Evolutionary conservation across 2,113 vertebrate species (phyloP), one percentile per base, ranked within the genome.

Genomic region (Hippopotamus amphibius): DNA sequence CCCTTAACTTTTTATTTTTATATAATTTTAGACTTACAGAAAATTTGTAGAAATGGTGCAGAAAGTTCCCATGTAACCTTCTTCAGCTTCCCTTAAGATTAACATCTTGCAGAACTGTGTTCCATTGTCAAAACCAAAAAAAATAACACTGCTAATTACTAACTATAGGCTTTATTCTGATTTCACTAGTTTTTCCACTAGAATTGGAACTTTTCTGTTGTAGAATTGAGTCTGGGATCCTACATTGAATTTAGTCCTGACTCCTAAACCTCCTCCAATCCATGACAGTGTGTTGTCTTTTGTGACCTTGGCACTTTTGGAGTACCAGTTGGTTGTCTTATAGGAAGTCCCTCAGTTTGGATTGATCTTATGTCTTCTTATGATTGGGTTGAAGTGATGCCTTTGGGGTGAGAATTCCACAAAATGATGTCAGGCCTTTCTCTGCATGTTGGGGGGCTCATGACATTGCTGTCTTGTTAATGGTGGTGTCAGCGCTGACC

Each of bases 1-100:
- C 61, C 46, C 28, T 95, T 71, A 48, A 81, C 48, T 83, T 72
- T 71, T 84, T 50, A 48, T 95, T 88, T 93, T 72, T 61, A 65
- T 63, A 21, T 17, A 37, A 53, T 91, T 65, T 89, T 82, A 65
- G 61, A 72, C 86, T 69, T 87, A 48, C 5, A 16, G 41, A 68
- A 86, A 93, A 68, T 30, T 92, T 95, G 69, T 4, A 33, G 69
- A 90, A 72, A 24, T 61, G 50, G 74, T 85, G 19, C 57, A 65
- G 19, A 68, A 37, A 59, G 7, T 83, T 69, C 41, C 41, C 59
- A 1, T 4, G 17, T 95, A 59, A 86, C 30, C 17, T 63, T 96
- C 33, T n/a, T 14, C 30, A 43, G 69, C 69, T 71, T 91, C 41
- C 22, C 41, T 30, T 66, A 26, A 55, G 66, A 48, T 65, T 88